Evolutionary conservation across 2,797 vertebrate species (phyloP).

Genomic region (Lithobates sylvaticus): DNA sequence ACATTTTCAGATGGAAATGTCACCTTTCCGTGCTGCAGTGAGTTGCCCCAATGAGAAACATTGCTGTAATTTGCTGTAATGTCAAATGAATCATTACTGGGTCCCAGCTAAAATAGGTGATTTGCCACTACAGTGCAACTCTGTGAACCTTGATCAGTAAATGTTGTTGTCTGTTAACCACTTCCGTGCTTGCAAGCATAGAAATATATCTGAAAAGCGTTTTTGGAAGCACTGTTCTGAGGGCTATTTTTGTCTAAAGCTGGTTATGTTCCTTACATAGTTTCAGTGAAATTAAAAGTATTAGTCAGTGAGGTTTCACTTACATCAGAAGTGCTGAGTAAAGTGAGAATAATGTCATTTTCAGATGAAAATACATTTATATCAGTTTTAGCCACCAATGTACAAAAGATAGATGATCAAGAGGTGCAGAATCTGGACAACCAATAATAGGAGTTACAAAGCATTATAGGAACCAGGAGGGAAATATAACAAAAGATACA

Average conservation of each 20-base stretch:
- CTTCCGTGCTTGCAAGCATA: not conserved
- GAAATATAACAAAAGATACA: no score
- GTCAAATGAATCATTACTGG: slow-evolving; percentile 22
- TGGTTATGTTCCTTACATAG: slow-evolving; percentile 1
- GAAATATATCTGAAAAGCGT: no score
- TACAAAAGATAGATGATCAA: no score
- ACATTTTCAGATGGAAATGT: slow-evolving; percentile 40
- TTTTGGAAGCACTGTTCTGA: no score
- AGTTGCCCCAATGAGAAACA: slow-evolving; percentile 32
- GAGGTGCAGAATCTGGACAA: no score
- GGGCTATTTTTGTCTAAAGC: no score
- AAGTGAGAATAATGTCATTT: slow-evolving; percentile 30
- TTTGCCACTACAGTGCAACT: not conserved
- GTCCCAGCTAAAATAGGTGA: slow-evolving; percentile 5
- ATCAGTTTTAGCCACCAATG: not conserved
- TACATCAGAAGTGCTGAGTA: slow-evolving; percentile 36
- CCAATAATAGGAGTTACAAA: no score
- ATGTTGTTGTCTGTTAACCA: not conserved
- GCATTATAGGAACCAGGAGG: no score
- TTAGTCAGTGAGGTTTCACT: slow-evolving; percentile 20
- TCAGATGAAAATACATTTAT: not conserved
- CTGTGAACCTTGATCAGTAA: slow-evolving; percentile 12
- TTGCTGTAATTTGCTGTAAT: slow-evolving; percentile 36
- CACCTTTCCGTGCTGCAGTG: slow-evolving; percentile 21
- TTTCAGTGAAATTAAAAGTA: not conserved